Conservation (phyloP, 1,140 invertebrate genomes). For the Brachionus paranguensis region DNA sequence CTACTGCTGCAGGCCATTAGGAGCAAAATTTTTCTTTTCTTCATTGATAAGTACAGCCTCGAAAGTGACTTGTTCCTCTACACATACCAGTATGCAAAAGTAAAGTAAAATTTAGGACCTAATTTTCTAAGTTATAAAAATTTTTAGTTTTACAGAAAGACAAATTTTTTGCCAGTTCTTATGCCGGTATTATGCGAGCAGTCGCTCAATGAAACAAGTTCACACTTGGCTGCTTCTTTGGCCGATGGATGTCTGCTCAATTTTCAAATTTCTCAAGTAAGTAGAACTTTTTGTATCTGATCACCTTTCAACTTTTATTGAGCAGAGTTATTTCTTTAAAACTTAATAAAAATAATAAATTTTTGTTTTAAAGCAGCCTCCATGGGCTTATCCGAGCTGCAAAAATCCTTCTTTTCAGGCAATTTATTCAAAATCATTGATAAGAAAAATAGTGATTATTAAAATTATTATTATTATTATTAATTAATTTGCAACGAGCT, state of each 20-base stretch:
- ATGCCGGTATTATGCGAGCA: neutral
- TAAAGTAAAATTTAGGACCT: neutral
- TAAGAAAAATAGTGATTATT: no score
- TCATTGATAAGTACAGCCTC: constrained; percentile 5
- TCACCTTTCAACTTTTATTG: no score
- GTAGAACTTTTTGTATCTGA: neutral
- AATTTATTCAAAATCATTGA: no score
- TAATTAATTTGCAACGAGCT: no score
- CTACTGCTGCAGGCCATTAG: neutral
- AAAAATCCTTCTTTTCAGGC: no score
- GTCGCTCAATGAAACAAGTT: neutral
- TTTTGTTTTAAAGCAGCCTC: no score
- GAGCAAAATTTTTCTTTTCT: neutral
- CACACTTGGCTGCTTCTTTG: neutral
- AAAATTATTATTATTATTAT: no score
- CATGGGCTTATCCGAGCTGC: no score
- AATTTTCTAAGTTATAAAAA: no score
- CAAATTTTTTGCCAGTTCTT: neutral
- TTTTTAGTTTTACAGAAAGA: neutral
- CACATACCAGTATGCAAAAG: neutral
- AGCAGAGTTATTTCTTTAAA: no score
- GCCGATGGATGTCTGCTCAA: neutral
- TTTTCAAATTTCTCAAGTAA: neutral
- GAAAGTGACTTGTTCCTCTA: neutral
- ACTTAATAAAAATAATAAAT: no score